Evolutionary conservation across 2,797 vertebrate species (phyloP), one percentile per base, ranked within the genome.

Genomic region (Halcyon leucocephala): DNA sequence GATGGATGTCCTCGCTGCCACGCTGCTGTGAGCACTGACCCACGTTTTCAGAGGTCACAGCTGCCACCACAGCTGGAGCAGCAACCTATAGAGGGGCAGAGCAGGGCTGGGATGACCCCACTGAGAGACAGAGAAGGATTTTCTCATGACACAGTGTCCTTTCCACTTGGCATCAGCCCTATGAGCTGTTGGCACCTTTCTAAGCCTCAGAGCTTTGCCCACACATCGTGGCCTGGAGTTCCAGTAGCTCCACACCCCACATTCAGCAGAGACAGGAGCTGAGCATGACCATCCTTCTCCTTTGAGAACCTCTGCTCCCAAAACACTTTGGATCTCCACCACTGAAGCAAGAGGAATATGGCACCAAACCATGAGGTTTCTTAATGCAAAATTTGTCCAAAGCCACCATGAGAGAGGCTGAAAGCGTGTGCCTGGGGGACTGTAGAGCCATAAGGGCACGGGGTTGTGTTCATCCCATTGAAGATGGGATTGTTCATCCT

Each of bases 181-280:
- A 22, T 2, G 5, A 46, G 52, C 33, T 67, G 20, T 52, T 82
- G 67, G 17, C 31, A 55, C 31, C 12, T 67, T 69, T 37, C 58
- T 61, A 61, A 67, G 35, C 35, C 64, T 44, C 25, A 15, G 6
- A 84, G 41, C 55, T 69, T 4, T 9, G 41, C 51, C 29, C 22
- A 42, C 41, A 39, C 0, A 0, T 12, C 15, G 15, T 52, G 31
- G 39, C 26, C 46, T 46, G 52, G 25, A 51, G 60, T 35, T 57
- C 64, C 11, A 69, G 64, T 35, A 72, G 73, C 60, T 73, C 10
- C 2, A 48, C n/a, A 51, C 20, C 52, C 44, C n/a, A 10, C 11
- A 24, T 28, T 66, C 61, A 49, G 35, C 57, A 33, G 48, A 69
- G 46, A 82, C 8, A 58, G 57, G 22, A 84, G 12, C 57, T 62